Percentiles rank a stretch among this genome's conserved stretches.
These are phyloP conservation scores for Trachelus troglodyta DNA, from an alignment of 2,888 invertebrate genomes.

Conservation along the genomic window DNA sequence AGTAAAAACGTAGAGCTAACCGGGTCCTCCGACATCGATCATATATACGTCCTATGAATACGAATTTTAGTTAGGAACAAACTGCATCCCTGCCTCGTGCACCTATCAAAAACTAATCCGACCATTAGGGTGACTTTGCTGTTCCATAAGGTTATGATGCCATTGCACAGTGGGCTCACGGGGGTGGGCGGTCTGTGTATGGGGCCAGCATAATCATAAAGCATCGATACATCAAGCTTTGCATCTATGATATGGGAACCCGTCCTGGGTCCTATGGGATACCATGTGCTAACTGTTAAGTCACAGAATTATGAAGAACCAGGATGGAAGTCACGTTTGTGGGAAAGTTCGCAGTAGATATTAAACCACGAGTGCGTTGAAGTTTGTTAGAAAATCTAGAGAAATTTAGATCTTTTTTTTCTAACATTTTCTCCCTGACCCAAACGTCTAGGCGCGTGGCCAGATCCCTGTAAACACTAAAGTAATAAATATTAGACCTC, in stretches of 20 bases:
- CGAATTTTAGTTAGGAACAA: conserved; percentile 31
- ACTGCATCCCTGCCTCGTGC: conserved; percentile 22
- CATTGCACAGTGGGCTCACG: conserved; percentile 34
- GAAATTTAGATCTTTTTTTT: not conserved
- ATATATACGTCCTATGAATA: conserved; percentile 38
- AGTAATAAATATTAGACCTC: not conserved
- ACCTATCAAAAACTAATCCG: conserved; percentile 57
- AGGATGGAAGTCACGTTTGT: conserved; percentile 27
- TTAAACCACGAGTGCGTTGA: not conserved
- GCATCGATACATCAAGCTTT: conserved; percentile 66
- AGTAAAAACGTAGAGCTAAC: not conserved
- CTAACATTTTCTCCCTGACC: not conserved
- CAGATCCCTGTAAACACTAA: not conserved
- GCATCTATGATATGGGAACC: conserved; percentile 66
- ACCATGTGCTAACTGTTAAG: conserved; percentile 40
- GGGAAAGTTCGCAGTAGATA: conserved; percentile 22
- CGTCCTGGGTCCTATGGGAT: conserved; percentile 27
- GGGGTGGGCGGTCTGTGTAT: conserved; percentile 63
- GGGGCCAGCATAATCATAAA: conserved; percentile 49
- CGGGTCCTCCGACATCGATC: conserved; percentile 10
- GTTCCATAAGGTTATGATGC: conserved; percentile 40
- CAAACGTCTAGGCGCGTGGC: not conserved
- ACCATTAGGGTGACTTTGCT: conserved; percentile 62
- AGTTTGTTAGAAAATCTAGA: not conserved
- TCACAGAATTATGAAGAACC: conserved; percentile 44